Evolutionary conservation across 2,113 vertebrate species (phyloP).

Genomic region (Colistium nudipinnis): DNA sequence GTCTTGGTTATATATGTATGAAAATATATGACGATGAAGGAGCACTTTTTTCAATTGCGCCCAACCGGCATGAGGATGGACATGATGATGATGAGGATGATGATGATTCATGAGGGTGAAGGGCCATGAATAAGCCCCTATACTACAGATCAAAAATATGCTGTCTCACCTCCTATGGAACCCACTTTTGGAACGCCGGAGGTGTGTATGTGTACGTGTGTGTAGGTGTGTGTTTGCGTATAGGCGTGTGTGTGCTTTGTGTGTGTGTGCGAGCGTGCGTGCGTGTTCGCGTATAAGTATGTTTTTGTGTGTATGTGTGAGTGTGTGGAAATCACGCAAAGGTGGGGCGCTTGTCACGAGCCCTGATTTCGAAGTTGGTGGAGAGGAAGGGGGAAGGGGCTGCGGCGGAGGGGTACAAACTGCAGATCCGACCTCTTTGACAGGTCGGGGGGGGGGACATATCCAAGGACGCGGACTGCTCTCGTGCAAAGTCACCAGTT

Average conservation of each 20-base stretch:
- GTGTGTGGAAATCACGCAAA: constrained; percentile 39
- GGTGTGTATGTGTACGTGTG: no score
- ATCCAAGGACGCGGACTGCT: neutral
- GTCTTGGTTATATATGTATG: no score
- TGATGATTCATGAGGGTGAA: neutral
- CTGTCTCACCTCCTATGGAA: constrained; percentile 1
- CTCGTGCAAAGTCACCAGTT: neutral
- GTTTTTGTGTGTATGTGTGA: neutral
- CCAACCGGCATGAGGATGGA: neutral
- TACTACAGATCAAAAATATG: neutral
- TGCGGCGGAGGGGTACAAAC: constrained; percentile 77
- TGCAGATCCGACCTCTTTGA: constrained; percentile 52
- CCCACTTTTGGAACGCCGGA: neutral
- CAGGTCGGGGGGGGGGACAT: constrained; percentile 29
- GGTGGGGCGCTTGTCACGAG: constrained; percentile 65
- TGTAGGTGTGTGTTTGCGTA: neutral
- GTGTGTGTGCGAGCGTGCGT: neutral
- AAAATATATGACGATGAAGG: no score
- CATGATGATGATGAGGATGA: neutral
- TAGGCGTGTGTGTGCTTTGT: neutral
- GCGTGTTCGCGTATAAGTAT: no score
- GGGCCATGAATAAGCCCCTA: neutral
- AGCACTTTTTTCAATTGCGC: no score
- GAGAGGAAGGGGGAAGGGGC: constrained; percentile 68
- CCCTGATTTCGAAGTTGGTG: constrained; percentile 70